Percentiles rank a stretch among this genome's conserved stretches.
phyloP scores from a whole-genome alignment of 2,113 vertebrate species.

The Cottus gobio region DNA sequence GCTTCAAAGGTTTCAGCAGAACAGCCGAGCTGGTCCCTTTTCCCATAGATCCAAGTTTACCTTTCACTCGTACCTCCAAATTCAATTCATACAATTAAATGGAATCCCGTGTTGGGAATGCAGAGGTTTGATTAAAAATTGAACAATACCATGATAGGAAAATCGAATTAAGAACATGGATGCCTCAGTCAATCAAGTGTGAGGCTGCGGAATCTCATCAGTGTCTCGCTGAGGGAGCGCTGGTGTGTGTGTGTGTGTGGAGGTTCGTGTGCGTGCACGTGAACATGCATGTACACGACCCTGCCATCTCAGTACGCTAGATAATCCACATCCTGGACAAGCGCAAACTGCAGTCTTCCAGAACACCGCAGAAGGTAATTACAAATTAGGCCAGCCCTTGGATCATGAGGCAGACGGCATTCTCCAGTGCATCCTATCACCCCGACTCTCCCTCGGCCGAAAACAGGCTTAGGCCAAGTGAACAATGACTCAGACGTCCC shows the following conservation, averaged over 20 bases:
- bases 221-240: conserved; percentile 23
- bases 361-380: conserved; percentile 82
- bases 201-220: conserved; percentile 62
- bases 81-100: conserved; percentile 62
- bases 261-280: conserved; percentile 9
- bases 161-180: conserved; percentile 70
- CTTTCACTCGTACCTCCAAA: conserved; percentile 36
- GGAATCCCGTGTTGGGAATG: conserved; percentile 44
- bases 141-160: conserved; percentile 65
- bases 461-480: conserved; percentile 69
- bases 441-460: conserved; percentile 46
- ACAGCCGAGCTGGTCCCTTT: conserved; percentile 25
- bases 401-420: conserved; percentile 65
- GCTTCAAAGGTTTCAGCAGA: conserved; percentile 47
- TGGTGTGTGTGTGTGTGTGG: conserved; percentile 11
- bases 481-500: conserved; percentile 75
- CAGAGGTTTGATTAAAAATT: conserved; percentile 71
- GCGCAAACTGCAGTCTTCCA: conserved; percentile 79
- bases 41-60: conserved; percentile 49
- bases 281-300: conserved; percentile 33
- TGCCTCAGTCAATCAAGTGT: conserved; percentile 68
- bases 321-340: conserved; percentile 76
- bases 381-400: conserved; percentile 78
- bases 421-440: conserved; percentile 68
- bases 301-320: conserved; percentile 65